phyloP scores from a whole-genome alignment of 37 sponge, comb jelly and placozoan genomes.

The Agelas oroides region DNA sequence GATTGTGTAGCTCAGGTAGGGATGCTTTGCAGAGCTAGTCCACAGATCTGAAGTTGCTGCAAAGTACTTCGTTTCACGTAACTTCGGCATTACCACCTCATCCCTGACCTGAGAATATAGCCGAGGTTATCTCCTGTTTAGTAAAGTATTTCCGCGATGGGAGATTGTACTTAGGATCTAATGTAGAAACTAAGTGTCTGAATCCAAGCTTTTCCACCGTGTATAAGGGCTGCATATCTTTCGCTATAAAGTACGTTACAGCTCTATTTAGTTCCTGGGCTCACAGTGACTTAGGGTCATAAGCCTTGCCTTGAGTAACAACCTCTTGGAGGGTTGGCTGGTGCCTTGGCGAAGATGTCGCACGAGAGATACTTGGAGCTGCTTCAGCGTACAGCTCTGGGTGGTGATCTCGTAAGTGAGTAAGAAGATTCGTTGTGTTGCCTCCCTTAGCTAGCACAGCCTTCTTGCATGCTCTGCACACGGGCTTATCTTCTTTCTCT shows the following conservation, averaged over 20 bases:
- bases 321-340: too few species aligned
- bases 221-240: constrained; percentile 36
- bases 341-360: too few species aligned
- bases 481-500: too few species aligned
- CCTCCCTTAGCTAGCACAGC: too few species aligned
- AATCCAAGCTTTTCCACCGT: constrained; percentile 30
- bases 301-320: too few species aligned
- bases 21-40: constrained; percentile 3
- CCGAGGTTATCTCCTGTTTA: neutral
- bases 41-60: constrained; percentile 31
- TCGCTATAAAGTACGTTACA: constrained; percentile 28
- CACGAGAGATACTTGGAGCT: too few species aligned
- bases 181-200: neutral
- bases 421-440: too few species aligned
- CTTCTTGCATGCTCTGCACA: too few species aligned
- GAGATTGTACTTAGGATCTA: constrained; percentile 5
- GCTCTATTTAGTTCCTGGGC: too few species aligned
- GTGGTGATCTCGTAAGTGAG: too few species aligned
- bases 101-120: constrained; percentile 12
- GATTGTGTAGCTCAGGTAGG: constrained; percentile 9
- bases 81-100: neutral
- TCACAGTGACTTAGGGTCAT: too few species aligned
- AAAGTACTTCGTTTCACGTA: constrained; percentile 3
- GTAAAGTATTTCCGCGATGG: constrained; percentile 18
- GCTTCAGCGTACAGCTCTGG: too few species aligned